phyloP scores from a whole-genome alignment of 2,888 invertebrate species.

The Dione juno region DNA sequence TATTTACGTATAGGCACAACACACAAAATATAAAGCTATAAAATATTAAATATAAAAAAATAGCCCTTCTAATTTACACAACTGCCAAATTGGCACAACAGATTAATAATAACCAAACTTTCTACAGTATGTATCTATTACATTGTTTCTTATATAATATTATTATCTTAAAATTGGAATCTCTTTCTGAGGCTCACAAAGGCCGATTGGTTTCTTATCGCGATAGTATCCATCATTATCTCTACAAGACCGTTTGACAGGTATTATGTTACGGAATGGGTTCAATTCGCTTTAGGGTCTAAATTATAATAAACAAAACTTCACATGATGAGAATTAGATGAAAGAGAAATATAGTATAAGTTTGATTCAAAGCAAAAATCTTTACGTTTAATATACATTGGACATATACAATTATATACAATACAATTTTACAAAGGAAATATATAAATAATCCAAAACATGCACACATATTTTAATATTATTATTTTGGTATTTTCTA shows the following conservation, averaged over 20 bases:
- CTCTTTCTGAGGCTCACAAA: conserved; percentile 25
- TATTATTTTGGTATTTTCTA: too few relatives aligned
- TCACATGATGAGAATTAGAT: too few relatives aligned
- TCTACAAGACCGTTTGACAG: conserved; percentile 25
- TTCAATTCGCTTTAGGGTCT: conserved; percentile 3
- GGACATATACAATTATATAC: too few relatives aligned
- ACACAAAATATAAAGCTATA: too few relatives aligned
- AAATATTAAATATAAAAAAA: too few relatives aligned
- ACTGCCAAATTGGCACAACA: not conserved
- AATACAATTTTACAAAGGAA: too few relatives aligned
- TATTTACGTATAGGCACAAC: not conserved
- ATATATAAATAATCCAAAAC: too few relatives aligned
- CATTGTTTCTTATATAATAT: conserved; percentile 24
- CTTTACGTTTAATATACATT: too few relatives aligned
- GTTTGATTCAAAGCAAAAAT: too few relatives aligned
- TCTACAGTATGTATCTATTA: conserved; percentile 10
- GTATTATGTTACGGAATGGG: conserved; percentile 14
- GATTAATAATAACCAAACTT: conserved; percentile 13
- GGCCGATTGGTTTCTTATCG: conserved; percentile 34
- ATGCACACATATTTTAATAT: too few relatives aligned
- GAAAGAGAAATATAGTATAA: too few relatives aligned
- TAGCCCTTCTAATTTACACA: not conserved
- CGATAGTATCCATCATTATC: conserved; percentile 34
- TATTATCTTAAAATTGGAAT: conserved; percentile 39
- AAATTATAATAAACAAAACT: not conserved